These are phyloP conservation scores for Hydriomena furcata DNA, from an alignment of 2,888 invertebrate species.

Conservation along the genomic window DNA sequence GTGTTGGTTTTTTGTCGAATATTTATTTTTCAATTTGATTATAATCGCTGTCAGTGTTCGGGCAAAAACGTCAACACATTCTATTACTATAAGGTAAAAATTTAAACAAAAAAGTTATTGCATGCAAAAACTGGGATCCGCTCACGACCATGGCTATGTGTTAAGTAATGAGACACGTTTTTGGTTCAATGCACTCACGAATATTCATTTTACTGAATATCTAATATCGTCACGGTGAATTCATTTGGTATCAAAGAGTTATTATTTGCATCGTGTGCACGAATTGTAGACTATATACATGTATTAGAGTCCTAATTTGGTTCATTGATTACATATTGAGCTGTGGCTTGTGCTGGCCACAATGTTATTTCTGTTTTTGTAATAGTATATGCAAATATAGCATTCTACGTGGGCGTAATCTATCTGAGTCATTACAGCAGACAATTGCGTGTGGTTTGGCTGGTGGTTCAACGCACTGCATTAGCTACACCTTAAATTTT, in stretches of 20 bases:
- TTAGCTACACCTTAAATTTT: constrained; percentile 63
- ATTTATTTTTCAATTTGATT: constrained; percentile 56
- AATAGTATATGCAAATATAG: constrained; percentile 41
- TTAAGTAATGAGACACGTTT: constrained; percentile 78
- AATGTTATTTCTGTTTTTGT: constrained; percentile 33
- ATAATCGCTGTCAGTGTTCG: constrained; percentile 48
- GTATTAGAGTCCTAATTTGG: constrained; percentile 27
- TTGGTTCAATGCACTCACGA: constrained; percentile 80
- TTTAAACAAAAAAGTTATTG: constrained; percentile 59
- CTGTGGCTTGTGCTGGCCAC: constrained; percentile 17
- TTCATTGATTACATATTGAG: constrained; percentile 21
- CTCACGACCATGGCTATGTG: constrained; percentile 68
- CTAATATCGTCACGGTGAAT: constrained; percentile 66
- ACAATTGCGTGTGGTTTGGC: constrained; percentile 45
- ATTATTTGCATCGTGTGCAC: constrained; percentile 59
- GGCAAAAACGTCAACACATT: constrained; percentile 65
- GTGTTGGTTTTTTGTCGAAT: constrained; percentile 45
- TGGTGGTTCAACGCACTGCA: constrained; percentile 63
- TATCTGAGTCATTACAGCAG: constrained; percentile 51
- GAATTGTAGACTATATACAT: constrained; percentile 38
- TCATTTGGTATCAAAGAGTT: constrained; percentile 59
- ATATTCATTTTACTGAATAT: constrained; percentile 69
- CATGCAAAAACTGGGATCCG: constrained; percentile 64
- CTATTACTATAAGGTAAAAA: constrained; percentile 63
- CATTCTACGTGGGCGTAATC: constrained; percentile 47